Evolutionary conservation across 2,888 invertebrate species (phyloP), one percentile per base, ranked within the genome.

Genomic region (Podabrus alpinus): DNA sequence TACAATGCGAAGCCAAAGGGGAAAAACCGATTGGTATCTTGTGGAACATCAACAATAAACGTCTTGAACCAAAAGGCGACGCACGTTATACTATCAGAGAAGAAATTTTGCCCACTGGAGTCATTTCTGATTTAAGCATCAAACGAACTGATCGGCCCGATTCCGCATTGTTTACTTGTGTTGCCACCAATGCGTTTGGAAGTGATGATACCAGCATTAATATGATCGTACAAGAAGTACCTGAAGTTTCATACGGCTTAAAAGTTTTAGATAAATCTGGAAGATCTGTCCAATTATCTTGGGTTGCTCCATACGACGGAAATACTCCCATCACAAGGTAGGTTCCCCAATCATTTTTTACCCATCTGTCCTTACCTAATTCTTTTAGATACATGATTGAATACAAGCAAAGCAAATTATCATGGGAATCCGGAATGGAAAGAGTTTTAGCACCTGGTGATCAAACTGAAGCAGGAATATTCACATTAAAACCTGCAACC

Each of bases 181-280:
- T 97, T 11, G 97, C 97, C 0, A 96, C 96, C 3, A 97, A 97
- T 86, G 95, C 96, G 15, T 97, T 97, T 85, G 97, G 97, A 69
- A 96, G 95, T 79, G 97, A 97, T 85, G 97, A 97, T 83, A 95
- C 96, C n/a, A 96, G 95, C 88, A 96, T 97, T 84, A 96, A 97
- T 86, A 94, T 97, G 92, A 97, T 97, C 80, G 94, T 97, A 80
- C 97, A 97, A 91, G 95, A 95, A 91, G 94, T 94, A 71, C 95
- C 95, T 9, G 97, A 97, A 89, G 94, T 95, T 78, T 96, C 97
- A 0, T 95, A 95, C 84, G 95, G 95, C 70, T 88, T 96, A 74
- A 97, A 91, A 86, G 96, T 97, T 24, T 88, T 96, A 78, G 96
- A 97, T 87, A 97, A 96, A 88, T 95, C 95, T 70, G 96, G 97